Evolutionary conservation across 2,797 vertebrate species (phyloP), one percentile per base, ranked within the genome.

Genomic region (Apogon talboti): DNA sequence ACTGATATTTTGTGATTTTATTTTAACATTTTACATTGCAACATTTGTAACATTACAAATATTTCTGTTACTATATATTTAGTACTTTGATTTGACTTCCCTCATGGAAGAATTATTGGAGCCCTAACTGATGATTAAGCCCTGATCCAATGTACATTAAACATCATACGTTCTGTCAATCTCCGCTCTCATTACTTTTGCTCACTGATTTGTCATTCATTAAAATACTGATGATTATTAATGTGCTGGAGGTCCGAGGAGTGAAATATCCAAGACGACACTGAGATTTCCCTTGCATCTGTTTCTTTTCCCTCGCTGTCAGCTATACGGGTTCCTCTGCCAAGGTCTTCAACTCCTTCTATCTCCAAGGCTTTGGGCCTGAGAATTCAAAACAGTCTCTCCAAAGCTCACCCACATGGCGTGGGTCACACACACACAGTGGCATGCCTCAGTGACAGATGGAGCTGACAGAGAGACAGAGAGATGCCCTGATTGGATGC

Each of bases 361-460:
- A 16, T 82, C 78, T 77, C 70, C 37, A n/a, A 66, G 66, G 70
- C 69, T 78, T 71, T 66, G 57, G 59, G 66, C 57, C 66, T 67
- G 62, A 79, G 56, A 76, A 76, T 75, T 83, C 63, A 44, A 63
- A 79, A 81, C 71, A 63, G 68, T 71, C 74, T 79, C 66, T 74
- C 71, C 63, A 79, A 81, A 83, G 76, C 74, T 81, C 73, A 79
- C 84, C 75, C 81, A 82, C 78, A 75, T 60, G 70, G 76, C 53
- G 56, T 49, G 66, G 83, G 90, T 86, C 87, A 79, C 38, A 44
- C 50, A 44, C 50, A 76, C 61, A 67, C 82, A 79, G 84, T 75
- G 66, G 77, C 66, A 62, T 38, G 78, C 69, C 67, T 76, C 57
- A 8, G 64, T 71, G 72, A 88, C 91, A 91, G 90, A 91, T 90